Percentiles rank a stretch among this genome's conserved stretches.
phyloP scores from a whole-genome alignment of 2,113 vertebrate species.

The Tachysurus vachellii region DNA sequence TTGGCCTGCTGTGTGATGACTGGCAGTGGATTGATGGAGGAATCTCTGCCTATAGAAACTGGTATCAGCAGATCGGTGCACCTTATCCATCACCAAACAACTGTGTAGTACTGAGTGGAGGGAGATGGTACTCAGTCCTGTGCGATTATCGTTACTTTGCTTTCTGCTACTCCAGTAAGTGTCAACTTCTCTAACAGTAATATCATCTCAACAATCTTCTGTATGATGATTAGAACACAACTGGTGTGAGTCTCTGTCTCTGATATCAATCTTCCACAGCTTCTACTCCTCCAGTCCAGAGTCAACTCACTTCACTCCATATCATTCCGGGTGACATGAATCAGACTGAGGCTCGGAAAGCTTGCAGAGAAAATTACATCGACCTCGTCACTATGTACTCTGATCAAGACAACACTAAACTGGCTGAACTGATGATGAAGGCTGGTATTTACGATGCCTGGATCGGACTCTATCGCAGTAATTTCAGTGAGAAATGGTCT shows the following conservation, averaged over 20 bases:
- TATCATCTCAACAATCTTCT: slow-evolving; percentile 61
- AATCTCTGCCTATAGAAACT: too few relatives aligned
- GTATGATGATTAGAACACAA: slow-evolving; percentile 40
- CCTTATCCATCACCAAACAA: background rate
- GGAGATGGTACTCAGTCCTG: background rate
- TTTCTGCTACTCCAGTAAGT: slow-evolving; percentile 23
- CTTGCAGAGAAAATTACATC: background rate
- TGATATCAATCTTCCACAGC: background rate
- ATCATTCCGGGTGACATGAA: background rate
- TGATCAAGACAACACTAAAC: background rate
- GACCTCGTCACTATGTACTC: slow-evolving; percentile 14
- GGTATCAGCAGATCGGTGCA: background rate
- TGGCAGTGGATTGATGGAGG: too few relatives aligned
- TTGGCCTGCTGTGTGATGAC: too few relatives aligned
- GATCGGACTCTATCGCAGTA: slow-evolving; percentile 7
- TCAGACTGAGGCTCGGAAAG: background rate
- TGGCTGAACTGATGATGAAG: fast-evolving
- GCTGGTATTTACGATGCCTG: background rate
- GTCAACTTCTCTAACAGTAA: background rate
- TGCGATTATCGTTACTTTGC: background rate
- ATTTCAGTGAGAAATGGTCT: slow-evolving; percentile 52
- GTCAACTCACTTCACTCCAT: background rate
- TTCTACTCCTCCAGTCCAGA: too few relatives aligned
- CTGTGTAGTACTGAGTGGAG: background rate
- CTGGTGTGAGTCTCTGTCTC: slow-evolving; percentile 31